Percentiles rank a stretch among this genome's conserved stretches.
Conservation (phyloP, 2,888 invertebrate species). For the Coecobrya sp. region DNA sequence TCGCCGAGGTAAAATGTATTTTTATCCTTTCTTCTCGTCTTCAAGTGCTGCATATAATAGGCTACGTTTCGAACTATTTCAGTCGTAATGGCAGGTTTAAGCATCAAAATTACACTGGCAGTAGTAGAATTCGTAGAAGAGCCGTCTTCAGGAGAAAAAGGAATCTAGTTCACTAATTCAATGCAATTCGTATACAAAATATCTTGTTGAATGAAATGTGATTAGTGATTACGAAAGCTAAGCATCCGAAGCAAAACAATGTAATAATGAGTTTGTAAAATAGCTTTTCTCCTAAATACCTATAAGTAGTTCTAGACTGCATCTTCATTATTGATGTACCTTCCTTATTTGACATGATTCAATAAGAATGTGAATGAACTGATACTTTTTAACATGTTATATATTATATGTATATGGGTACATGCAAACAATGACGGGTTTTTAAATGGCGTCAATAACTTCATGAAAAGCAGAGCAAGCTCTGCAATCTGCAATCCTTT, state of each 20-base stretch:
- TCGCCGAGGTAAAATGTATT: background rate
- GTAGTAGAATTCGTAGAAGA: constrained; percentile 2
- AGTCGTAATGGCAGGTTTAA: background rate
- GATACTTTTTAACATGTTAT: background rate
- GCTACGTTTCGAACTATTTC: background rate
- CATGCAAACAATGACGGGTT: background rate
- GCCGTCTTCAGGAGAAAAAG: background rate
- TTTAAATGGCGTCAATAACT: background rate
- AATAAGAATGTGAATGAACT: background rate
- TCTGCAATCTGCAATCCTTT: background rate
- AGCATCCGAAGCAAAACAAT: constrained; percentile 34
- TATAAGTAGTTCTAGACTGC: background rate
- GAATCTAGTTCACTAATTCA: constrained; percentile 65
- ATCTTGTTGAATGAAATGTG: background rate
- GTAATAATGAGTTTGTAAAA: constrained; percentile 2
- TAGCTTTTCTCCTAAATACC: too few relatives aligned
- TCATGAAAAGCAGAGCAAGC: background rate
- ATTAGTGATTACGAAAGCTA: constrained; percentile 63
- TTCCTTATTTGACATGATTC: constrained; percentile 9
- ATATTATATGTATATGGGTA: background rate
- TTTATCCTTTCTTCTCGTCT: background rate
- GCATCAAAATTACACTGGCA: too few relatives aligned
- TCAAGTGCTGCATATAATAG: too few relatives aligned
- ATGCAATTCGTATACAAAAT: background rate
- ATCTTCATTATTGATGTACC: background rate